Evolutionary conservation across 2,888 invertebrate genomes (phyloP).

Genomic region (Nephrotoma flavescens): DNA sequence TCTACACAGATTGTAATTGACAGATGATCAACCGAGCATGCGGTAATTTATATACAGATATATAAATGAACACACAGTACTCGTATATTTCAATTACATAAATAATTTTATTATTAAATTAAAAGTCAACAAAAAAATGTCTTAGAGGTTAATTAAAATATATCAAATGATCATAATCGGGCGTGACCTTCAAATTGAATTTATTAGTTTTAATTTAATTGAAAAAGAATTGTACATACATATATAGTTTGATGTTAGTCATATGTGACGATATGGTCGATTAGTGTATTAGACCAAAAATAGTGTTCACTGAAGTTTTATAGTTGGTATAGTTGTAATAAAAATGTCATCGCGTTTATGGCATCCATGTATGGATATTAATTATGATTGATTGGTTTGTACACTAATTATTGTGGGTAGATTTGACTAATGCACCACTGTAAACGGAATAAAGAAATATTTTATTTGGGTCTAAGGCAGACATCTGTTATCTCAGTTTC

Average conservation of each 20-base stretch:
- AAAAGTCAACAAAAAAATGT: neutral
- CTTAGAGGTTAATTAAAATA: neutral
- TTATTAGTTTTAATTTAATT: slow-evolving; percentile 3
- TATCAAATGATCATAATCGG: neutral
- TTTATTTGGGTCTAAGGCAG: no score
- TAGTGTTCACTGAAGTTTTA: neutral
- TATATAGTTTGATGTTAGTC: neutral
- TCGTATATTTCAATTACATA: neutral
- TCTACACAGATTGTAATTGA: neutral
- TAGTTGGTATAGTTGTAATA: neutral
- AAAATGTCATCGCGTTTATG: neutral
- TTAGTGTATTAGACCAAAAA: neutral
- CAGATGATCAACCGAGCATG: neutral
- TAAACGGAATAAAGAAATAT: no score
- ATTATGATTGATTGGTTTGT: neutral
- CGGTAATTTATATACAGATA: neutral
- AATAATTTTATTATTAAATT: neutral
- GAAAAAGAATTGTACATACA: neutral
- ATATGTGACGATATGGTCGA: neutral
- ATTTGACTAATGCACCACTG: no score
- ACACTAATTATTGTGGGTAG: neutral
- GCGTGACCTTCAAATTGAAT: neutral
- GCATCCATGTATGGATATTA: neutral
- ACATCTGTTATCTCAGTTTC: no score
- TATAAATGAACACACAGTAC: neutral